Base-by-base conservation (phyloP, 1,140 invertebrate species). In the Aphelenchoides fujianensis region DNA sequence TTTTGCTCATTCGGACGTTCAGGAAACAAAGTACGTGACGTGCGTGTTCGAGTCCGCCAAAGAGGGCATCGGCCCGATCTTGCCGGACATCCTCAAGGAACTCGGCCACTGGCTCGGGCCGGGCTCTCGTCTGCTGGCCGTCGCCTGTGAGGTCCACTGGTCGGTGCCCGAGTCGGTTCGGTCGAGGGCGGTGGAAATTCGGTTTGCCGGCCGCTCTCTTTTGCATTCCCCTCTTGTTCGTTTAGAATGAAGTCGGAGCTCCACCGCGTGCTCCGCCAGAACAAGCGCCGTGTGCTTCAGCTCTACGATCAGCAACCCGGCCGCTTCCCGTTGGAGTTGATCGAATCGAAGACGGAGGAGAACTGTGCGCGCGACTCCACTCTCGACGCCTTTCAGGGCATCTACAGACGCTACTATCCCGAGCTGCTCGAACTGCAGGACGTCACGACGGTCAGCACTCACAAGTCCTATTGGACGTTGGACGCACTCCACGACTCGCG, bases 101-200 rank as follows among this genome's bases (percentile, higher is more conserved):
- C 67, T 79, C 53, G 54, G 37, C 32, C 79, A 77, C 55, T 79
- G 78, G 78, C 30, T 79, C 23, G 78, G 77, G 7, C 19, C 54
- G 19, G 53, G 61, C 9, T 79, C 77, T 28, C 32, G 32, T 12
- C 69, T 79, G 19, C 31, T 79, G 23, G 78, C 79, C n/a, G 66
- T 79, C 32, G 78, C 78, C 32, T 82, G 77, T 69, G 78, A 79
- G 70, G 79, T 79, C 3, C 78, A 79, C 55, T 79, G 79, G 79
- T 79, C 78, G 30, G 78, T 79, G 19, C 78, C 78, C 16, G 79
- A 79, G 57, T 70, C 69, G 16, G 52, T 68, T 67, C 54, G 78
- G 55, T 79, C 63, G 32, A 59, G 78, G 53, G 63, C 62, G n/a
- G 57, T 79, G 30, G 78, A 79, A 48, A 81, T 79, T 34, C 63